These are phyloP conservation scores for Spinus olivaceus DNA, from an alignment of 2,797 vertebrate species.

Conservation along the genomic window DNA sequence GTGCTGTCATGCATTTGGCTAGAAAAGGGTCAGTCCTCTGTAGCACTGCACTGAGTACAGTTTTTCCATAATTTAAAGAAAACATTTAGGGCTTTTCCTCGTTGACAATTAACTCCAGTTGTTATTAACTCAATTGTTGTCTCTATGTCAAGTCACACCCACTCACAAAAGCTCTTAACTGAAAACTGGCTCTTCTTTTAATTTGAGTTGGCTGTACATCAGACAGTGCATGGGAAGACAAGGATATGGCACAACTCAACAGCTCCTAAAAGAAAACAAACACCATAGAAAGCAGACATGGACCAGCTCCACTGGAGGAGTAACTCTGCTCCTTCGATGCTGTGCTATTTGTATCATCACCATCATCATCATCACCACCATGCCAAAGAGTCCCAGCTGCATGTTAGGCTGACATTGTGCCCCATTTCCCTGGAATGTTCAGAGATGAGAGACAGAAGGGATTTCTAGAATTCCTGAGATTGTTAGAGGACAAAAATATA, in stretches of 20 bases:
- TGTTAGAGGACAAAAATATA: background rate
- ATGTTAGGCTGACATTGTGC: background rate
- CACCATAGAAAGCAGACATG: constrained; percentile 46
- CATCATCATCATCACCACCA: background rate
- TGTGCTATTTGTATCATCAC: background rate
- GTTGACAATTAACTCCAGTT: constrained; percentile 41
- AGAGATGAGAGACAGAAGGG: background rate
- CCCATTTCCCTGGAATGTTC: background rate
- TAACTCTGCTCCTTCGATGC: background rate
- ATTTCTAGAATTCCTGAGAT: background rate
- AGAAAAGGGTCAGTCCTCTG: background rate
- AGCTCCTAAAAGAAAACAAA: constrained; percentile 51
- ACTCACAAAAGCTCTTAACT: constrained; percentile 50
- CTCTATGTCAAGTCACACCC: constrained; percentile 49
- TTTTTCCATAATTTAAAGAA: constrained; percentile 21
- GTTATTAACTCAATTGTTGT: constrained; percentile 49
- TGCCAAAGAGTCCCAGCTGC: background rate
- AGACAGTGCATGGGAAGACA: constrained; percentile 6
- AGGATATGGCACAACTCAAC: constrained; percentile 36
- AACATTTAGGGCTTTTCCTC: constrained; percentile 6
- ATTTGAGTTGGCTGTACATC: constrained; percentile 62
- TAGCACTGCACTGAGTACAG: background rate
- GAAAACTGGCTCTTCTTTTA: constrained; percentile 56
- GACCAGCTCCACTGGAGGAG: constrained; percentile 53
- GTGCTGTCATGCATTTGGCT: too few species aligned